Evolutionary conservation across 1,140 invertebrate species (phyloP), one percentile per base, ranked within the genome.

Genomic region (Drosophila kohkoa): DNA sequence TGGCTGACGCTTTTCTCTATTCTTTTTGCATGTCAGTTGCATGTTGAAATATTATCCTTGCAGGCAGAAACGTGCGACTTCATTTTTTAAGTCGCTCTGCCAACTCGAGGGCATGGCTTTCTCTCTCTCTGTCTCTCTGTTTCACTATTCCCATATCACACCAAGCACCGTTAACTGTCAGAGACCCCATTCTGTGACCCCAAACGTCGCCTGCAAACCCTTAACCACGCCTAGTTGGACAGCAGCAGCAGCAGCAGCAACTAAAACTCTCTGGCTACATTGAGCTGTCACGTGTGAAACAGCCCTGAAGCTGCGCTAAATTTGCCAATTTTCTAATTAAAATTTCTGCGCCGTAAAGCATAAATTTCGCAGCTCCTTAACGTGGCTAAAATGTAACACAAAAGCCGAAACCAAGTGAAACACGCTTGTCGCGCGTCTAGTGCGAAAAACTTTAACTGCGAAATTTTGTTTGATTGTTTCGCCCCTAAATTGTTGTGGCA

Each of bases 41-140:
- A 90, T 82, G 88, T 75, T 91, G 88, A 91, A 91, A 91, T 91
- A 91, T 91, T 91, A 91, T 88, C 80, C 88, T 91, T 83, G 81
- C 78, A 91, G 88, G 83, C 88, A 88, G 81, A 89, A 88, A 91
- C 88, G 88, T 91, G 88, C 89, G 71, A 91, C 83, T 91, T 85
- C 73, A 82, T 76, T 71, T 75, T 65, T 78, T 71, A 58, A 75
- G 51, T 54, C 51, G 32, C 13, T 54, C 30, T 64, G 58, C 28
- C 16, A 57, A 16, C 58, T 71, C 10, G 66, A 38, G 67, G 73
- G 45, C 68, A 71, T 65, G 60, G 60, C 68, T 71, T 54, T 35
- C 60, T 45, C 28, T 45, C 28, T 25, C 20, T 25, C 20, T 25
- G 20, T 25, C 20, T 25, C 20, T 25, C 20, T 25, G 20, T 25